Evolutionary conservation across 2,888 invertebrate species (phyloP), one percentile per base, ranked within the genome.

Genomic region (Drosophila anomelani): DNA sequence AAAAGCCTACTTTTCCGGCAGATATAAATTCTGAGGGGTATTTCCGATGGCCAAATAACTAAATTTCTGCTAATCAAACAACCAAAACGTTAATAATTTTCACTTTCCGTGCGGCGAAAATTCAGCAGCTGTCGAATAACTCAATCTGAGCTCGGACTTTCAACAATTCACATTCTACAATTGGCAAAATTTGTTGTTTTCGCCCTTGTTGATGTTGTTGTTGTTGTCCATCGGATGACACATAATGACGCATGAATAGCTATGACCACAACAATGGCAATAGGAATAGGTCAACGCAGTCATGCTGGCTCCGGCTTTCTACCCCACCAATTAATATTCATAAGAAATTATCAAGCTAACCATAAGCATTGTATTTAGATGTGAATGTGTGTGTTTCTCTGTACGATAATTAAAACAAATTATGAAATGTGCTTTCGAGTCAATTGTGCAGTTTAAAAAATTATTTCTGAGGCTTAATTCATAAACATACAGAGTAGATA

Each of bases 241-340:
- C 80, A 82, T 81, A 67, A 85, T 85, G 76, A 67, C 74, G 67
- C 67, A 74, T 74, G 49, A 63, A 76, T 74, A 53, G 49, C 55
- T 54, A 69, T 63, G 13, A 26, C 20, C 47, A 78, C 46, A 54
- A 53, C 38, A 54, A 57, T 39, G 38, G 23, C 51, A 39, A 15
- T 41, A 51, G 36, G 36, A 36, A 23, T 43, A 12, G 53, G 32
- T 20, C 69, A 38, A 13, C 26, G 20, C 34, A 20, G 43, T 43
- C 36, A 58, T 43, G 34, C 47, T 39, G 67, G 49, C 67, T 74
- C 51, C 61, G 55, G 68, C 78, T 61, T 67, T 70, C 70, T n/a
- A 69, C 58, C 72, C 62, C 75, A 58, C 32, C 77, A 79, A 83
- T 83, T 82, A 83, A 83, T 80, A 82, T 82, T 85, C 85, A 85